Percentiles rank a stretch among this genome's conserved stretches.
Conservation (phyloP, 2,888 invertebrate genomes). For the Synergus gifuensis region DNA sequence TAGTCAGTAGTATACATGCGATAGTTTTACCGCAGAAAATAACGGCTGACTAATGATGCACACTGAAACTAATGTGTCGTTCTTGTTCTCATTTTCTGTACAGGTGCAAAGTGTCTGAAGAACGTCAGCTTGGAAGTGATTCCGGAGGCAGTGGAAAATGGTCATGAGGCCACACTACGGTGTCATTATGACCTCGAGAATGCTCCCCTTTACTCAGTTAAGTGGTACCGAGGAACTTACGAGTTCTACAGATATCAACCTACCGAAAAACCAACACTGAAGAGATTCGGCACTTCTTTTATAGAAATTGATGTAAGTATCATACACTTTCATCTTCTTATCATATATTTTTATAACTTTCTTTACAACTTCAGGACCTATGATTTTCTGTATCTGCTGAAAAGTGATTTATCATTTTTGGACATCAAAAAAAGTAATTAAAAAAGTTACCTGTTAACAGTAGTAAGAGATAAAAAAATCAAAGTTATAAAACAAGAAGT, state of each 20-base stretch:
- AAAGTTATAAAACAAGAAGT: background rate
- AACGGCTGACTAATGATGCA: slow-evolving; percentile 70
- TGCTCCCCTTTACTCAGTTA: slow-evolving; percentile 88
- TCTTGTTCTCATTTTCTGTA: slow-evolving; percentile 49
- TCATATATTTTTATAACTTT: background rate
- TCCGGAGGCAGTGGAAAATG: slow-evolving; percentile 85
- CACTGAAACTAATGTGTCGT: slow-evolving; percentile 62
- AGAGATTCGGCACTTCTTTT: slow-evolving; percentile 86
- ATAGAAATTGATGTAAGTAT: slow-evolving; percentile 90
- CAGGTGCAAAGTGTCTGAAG: slow-evolving; percentile 83
- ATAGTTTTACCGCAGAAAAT: slow-evolving; percentile 9
- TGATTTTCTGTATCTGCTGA: too few relatives aligned
- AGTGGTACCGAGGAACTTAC: slow-evolving; percentile 91
- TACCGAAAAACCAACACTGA: slow-evolving; percentile 85
- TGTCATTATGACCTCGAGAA: slow-evolving; percentile 89
- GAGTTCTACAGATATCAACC: slow-evolving; percentile 93
- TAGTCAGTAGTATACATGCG: background rate
- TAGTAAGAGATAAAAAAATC: background rate
- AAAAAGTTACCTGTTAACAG: background rate
- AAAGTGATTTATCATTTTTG: too few relatives aligned
- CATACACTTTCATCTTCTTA: slow-evolving; percentile 3
- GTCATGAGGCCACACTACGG: slow-evolving; percentile 84
- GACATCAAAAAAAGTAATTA: background rate
- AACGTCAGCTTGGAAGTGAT: slow-evolving; percentile 86
- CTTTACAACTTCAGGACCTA: too few relatives aligned